phyloP scores from a whole-genome alignment of 1,140 invertebrate species.

The Achatina immaculata region DNA sequence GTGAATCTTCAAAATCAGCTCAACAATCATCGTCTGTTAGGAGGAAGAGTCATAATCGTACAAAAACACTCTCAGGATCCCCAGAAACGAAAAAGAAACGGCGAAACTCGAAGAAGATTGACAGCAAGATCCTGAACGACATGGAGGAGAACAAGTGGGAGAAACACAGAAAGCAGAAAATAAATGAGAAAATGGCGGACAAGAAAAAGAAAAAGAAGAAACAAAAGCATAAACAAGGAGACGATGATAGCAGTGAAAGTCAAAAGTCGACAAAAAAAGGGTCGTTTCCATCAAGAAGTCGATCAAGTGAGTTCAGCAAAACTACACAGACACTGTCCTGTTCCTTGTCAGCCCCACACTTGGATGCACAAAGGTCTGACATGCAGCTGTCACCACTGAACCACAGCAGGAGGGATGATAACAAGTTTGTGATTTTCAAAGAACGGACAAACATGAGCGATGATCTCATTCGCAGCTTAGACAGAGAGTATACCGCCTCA shows the following conservation, averaged over 20 bases:
- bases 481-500: background rate
- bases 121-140: background rate
- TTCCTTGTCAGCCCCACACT: background rate
- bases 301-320: background rate
- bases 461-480: background rate
- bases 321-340: background rate
- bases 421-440: too few relatives aligned
- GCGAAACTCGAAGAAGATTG: background rate
- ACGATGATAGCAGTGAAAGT: background rate
- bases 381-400: background rate
- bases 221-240: background rate
- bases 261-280: background rate
- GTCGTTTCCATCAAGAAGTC: background rate
- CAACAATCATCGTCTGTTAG: background rate
- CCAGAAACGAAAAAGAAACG: background rate
- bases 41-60: background rate
- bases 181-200: background rate
- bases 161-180: background rate
- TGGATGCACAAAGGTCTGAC: too few relatives aligned
- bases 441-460: too few relatives aligned
- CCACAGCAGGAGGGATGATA: background rate
- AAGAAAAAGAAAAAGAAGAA: constrained; percentile 11
- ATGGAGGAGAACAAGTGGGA: background rate
- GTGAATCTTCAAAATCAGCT: background rate
- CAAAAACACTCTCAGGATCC: background rate